Evolutionary conservation across 2,797 vertebrate species (phyloP).

Genomic region (Urosaurus nigricauda): DNA sequence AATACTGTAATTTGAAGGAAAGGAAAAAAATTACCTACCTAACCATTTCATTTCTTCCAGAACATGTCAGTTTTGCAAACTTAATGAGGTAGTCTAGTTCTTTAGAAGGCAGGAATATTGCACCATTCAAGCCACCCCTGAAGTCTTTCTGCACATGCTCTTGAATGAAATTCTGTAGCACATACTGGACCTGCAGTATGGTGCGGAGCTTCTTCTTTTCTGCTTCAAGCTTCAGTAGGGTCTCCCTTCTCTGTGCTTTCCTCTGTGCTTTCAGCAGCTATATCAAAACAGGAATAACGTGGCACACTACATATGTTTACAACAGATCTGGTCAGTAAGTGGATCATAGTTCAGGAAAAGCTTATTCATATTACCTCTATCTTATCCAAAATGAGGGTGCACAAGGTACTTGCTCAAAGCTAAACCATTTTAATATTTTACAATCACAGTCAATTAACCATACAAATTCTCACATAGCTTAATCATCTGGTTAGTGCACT

Average conservation of each 20-base stretch:
- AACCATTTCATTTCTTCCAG: slow-evolving; percentile 82
- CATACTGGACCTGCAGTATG: slow-evolving; percentile 90
- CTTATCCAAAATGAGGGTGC: not conserved
- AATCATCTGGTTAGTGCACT: not conserved
- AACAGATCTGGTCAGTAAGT: not conserved
- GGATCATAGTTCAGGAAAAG: not conserved
- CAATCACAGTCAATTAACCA: not conserved
- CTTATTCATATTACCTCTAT: not conserved
- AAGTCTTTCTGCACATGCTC: slow-evolving; percentile 89
- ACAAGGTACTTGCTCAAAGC: not conserved
- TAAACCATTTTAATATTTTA: not conserved
- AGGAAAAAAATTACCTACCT: slow-evolving; percentile 78
- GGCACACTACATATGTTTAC: slow-evolving; percentile 1
- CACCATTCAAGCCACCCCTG: slow-evolving; percentile 83
- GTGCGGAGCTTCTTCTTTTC: slow-evolving; percentile 87
- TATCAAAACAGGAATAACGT: slow-evolving; percentile 40
- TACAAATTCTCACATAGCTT: not conserved
- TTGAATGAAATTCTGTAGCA: slow-evolving; percentile 87
- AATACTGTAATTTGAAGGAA: not conserved
- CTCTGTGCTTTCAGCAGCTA: slow-evolving; percentile 92
- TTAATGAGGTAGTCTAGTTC: slow-evolving; percentile 88
- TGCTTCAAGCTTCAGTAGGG: slow-evolving; percentile 81
- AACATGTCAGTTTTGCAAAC: slow-evolving; percentile 86
- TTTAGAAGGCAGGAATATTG: slow-evolving; percentile 83
- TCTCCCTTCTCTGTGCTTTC: slow-evolving; percentile 86